These are phyloP conservation scores for Lateolabrax maculatus DNA, from an alignment of 2,797 vertebrate species.

Conservation along the genomic window DNA sequence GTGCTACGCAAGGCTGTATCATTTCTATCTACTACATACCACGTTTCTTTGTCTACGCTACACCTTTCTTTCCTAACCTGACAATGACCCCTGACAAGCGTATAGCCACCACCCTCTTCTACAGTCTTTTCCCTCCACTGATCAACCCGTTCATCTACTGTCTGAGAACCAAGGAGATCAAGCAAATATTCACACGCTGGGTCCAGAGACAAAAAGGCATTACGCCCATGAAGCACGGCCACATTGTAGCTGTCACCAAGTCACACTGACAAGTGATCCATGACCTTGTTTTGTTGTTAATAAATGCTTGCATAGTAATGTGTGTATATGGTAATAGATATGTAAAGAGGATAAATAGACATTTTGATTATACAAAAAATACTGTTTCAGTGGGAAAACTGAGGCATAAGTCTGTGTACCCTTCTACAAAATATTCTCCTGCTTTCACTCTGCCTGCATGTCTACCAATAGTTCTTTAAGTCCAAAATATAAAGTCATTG, in stretches of 20 bases:
- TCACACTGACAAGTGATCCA: background rate
- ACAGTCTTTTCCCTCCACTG: conserved; percentile 67
- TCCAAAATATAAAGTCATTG: too few relatives aligned
- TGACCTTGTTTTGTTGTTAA: background rate
- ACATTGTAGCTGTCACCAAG: background rate
- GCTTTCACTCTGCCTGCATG: background rate
- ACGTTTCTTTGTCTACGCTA: conserved; percentile 60
- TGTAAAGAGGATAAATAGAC: background rate
- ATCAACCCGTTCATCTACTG: conserved; percentile 68
- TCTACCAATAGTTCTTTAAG: too few relatives aligned
- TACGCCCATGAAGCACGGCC: background rate
- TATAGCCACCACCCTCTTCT: conserved; percentile 64
- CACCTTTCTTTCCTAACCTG: conserved; percentile 39
- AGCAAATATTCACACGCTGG: conserved; percentile 32
- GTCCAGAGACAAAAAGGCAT: background rate
- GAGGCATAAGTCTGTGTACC: background rate
- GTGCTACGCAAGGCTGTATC: conserved; percentile 76
- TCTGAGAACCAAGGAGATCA: conserved; percentile 68
- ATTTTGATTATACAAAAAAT: background rate
- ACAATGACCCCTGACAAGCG: conserved; percentile 41
- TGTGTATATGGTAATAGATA: background rate
- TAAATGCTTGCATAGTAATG: background rate
- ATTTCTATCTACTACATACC: conserved; percentile 67
- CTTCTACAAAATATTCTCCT: background rate
- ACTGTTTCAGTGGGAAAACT: background rate